phyloP scores from a whole-genome alignment of 2,888 invertebrate species.

The Morpho achilles region DNA sequence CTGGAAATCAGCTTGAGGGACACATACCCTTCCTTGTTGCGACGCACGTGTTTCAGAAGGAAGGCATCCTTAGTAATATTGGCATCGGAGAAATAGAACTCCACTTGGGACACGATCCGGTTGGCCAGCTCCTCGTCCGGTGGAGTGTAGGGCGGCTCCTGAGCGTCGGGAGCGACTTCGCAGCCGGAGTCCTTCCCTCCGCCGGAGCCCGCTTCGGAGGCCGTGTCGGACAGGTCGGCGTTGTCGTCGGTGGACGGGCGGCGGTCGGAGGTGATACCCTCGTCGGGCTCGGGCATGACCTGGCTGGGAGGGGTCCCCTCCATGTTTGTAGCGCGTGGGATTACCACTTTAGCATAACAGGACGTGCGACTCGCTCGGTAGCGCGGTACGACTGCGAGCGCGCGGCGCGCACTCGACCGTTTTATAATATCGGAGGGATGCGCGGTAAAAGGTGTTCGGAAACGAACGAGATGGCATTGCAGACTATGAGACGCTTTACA shows the following conservation, averaged over 20 bases:
- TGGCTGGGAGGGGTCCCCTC: constrained; percentile 62
- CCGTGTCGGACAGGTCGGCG: constrained; percentile 83
- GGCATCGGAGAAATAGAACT: constrained; percentile 97
- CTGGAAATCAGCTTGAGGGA: constrained; percentile 96
- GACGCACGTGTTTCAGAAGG: constrained; percentile 94
- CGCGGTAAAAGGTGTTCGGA: constrained; percentile 68
- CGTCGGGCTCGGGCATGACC: constrained; percentile 59
- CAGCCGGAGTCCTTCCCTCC: constrained; percentile 84
- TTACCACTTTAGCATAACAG: constrained; percentile 59
- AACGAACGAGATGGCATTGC: constrained; percentile 66
- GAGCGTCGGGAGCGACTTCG: constrained; percentile 78
- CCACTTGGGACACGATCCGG: constrained; percentile 92
- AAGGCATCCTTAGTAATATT: constrained; percentile 98
- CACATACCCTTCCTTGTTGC: constrained; percentile 97
- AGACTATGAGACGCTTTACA: constrained; percentile 46
- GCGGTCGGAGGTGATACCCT: constrained; percentile 70
- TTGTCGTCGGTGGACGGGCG: constrained; percentile 80
- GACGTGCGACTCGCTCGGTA: constrained; percentile 62
- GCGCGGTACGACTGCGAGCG: constrained; percentile 69
- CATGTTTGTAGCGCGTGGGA: constrained; percentile 53
- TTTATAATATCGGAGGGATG: constrained; percentile 74
- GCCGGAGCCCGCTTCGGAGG: constrained; percentile 81
- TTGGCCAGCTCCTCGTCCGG: constrained; percentile 88
- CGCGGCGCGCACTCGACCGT: constrained; percentile 55
- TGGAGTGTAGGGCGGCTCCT: constrained; percentile 81